Evolutionary conservation across 2,888 invertebrate genomes (phyloP), one percentile per base, ranked within the genome.

Genomic region (Patella caerulea): DNA sequence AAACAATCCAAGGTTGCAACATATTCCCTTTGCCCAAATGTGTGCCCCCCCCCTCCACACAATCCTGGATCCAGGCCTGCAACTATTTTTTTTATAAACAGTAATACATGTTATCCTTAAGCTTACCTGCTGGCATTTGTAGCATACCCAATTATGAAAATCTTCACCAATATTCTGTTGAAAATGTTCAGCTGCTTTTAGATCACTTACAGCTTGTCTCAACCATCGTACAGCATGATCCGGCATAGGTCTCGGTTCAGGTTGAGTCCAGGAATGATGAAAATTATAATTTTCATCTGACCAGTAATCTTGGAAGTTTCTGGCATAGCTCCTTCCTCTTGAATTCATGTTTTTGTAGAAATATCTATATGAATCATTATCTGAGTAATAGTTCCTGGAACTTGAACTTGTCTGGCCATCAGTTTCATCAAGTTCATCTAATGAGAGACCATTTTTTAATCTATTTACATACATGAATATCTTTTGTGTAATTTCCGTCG

Each of bases 61-160:
- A 24, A 24, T 24, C 24, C 24, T 24, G 24, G 24, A 24, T 24
- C 24, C 24, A 1, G 24, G 24, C 24, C 24, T 24, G 45, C 45
- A 45, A 45, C 45, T 45, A 9, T 45, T 45, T 45, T 7, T 45
- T 9, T 45, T 45, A 45, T 0, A 7, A 45, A 45, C 7, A 9
- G 7, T 45, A 45, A 45, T 45, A 45, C 7, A 17, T 34, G 14
- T 71, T 71, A 71, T 29, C n/a, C 19, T 71, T 17, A n/a, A 14
- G 14, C 15, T 15, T 53, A 77, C 77, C 77, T 77, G 77, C 15
- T 77, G 73, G 19, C 70, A 69, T 24, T 69, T 73, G 34, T 73
- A 77, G 19, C 77, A 77, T 4, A 71, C 69, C 77, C 77, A 77
- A 71, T 77, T 77, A 56, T 73, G 73, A 24, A 72, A 12, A 15